Conservation (phyloP, 2,113 vertebrate species). For the Ancistrus triradiatus region DNA sequence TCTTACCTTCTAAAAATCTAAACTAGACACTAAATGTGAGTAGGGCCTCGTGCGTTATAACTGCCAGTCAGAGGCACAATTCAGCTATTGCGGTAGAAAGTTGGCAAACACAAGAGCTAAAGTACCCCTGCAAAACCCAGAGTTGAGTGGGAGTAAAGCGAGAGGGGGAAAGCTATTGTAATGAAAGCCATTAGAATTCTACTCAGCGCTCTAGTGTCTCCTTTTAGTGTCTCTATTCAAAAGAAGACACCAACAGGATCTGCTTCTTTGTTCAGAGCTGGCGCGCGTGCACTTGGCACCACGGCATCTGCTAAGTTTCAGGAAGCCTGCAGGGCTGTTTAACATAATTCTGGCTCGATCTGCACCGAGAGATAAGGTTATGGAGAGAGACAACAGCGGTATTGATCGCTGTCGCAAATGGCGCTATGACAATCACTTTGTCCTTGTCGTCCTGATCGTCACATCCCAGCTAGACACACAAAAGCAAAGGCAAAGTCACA, state of each 20-base stretch:
- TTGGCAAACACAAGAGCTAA: too few relatives aligned
- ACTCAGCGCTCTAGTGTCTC: constrained; percentile 11
- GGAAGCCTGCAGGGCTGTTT: constrained; percentile 11
- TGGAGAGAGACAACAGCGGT: constrained; percentile 2
- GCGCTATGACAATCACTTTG: constrained; percentile 12
- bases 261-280: constrained; percentile 14
- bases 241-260: not conserved
- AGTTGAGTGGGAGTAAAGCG: constrained; percentile 14
- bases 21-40: too few relatives aligned
- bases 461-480: not conserved
- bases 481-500: not conserved
- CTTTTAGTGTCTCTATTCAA: constrained; percentile 9
- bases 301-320: constrained; percentile 3
- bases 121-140: constrained; percentile 8
- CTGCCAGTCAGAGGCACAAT: too few relatives aligned
- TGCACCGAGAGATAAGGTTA: constrained; percentile 15
- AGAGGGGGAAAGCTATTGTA: too few relatives aligned
- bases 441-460: constrained; percentile 12
- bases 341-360: constrained; percentile 15
- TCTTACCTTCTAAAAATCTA: too few relatives aligned
- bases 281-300: not conserved
- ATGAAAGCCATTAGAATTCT: constrained; percentile 34
- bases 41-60: too few relatives aligned
- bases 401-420: constrained; percentile 15
- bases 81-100: too few relatives aligned